Evolutionary conservation across 2,888 invertebrate species (phyloP).

Genomic region (Clivina fossor): DNA sequence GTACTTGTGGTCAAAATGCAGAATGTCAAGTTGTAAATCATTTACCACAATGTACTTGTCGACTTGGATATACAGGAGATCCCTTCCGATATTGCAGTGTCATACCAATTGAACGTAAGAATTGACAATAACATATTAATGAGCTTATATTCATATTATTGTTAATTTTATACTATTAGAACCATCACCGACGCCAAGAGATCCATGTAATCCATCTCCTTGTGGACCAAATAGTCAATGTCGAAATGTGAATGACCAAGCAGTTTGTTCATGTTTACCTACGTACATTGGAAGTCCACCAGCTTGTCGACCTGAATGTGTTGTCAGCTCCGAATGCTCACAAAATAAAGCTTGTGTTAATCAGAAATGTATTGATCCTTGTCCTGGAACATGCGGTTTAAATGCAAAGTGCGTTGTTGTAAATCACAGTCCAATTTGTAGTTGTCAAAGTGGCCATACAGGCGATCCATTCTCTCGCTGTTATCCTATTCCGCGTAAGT

Average conservation of each 20-base stretch:
- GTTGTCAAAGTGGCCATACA: conserved; percentile 56
- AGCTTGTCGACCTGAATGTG: conserved; percentile 61
- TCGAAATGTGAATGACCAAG: conserved; percentile 54
- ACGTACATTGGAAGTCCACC: conserved; percentile 61
- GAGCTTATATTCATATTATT: neutral
- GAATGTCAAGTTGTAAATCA: conserved; percentile 61
- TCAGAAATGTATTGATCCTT: conserved; percentile 64
- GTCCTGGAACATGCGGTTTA: conserved; percentile 59
- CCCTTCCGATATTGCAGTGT: conserved; percentile 69
- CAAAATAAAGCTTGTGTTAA: conserved; percentile 60
- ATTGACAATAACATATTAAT: too few relatives aligned
- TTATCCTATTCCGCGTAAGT: conserved; percentile 55
- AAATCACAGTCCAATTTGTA: conserved; percentile 62
- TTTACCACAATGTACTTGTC: conserved; percentile 58
- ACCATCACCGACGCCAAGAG: conserved; percentile 43
- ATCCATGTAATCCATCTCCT: conserved; percentile 60
- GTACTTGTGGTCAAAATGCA: conserved; percentile 68
- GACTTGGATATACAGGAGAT: conserved; percentile 65
- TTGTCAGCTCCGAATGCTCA: conserved; percentile 60
- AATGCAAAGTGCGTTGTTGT: conserved; percentile 60
- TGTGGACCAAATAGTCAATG: conserved; percentile 62
- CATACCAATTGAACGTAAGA: conserved; percentile 44
- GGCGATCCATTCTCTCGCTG: conserved; percentile 72
- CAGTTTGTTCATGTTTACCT: conserved; percentile 60
- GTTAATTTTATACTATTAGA: conserved; percentile 36